Percentiles rank a stretch among this genome's conserved stretches.
Evolutionary conservation across 2,888 invertebrate species (phyloP).

Genomic region (Cabera pusaria): DNA sequence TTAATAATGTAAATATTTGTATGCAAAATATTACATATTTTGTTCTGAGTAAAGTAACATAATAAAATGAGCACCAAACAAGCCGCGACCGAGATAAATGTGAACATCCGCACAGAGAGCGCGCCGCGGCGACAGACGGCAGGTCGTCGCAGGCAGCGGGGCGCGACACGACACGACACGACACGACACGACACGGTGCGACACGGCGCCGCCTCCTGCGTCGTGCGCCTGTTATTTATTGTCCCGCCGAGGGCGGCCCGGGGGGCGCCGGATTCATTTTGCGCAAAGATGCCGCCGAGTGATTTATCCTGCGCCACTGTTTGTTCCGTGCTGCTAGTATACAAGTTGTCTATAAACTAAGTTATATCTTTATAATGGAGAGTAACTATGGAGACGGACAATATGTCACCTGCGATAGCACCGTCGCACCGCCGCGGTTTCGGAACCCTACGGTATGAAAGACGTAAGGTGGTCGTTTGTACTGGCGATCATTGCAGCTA

Average conservation of each 20-base stretch:
- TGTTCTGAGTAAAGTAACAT: too few relatives aligned
- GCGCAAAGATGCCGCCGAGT: slow-evolving; percentile 11
- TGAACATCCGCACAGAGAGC: not conserved
- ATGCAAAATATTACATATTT: too few relatives aligned
- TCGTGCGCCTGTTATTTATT: slow-evolving; percentile 7
- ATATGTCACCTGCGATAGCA: too few relatives aligned
- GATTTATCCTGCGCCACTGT: slow-evolving; percentile 14
- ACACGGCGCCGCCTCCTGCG: not conserved
- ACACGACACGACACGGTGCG: slow-evolving; percentile 1
- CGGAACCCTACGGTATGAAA: too few relatives aligned
- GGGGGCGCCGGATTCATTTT: slow-evolving; percentile 7
- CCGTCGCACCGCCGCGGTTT: too few relatives aligned
- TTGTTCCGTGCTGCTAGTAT: too few relatives aligned
- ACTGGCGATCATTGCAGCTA: too few relatives aligned
- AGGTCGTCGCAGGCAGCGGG: not conserved
- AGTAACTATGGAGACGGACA: too few relatives aligned
- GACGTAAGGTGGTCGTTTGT: too few relatives aligned
- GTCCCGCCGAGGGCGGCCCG: slow-evolving; percentile 1
- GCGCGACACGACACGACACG: slow-evolving; percentile 2
- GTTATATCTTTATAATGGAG: too few relatives aligned
- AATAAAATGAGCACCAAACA: slow-evolving; percentile 3
- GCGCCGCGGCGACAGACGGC: not conserved
- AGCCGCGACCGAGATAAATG: slow-evolving; percentile 6
- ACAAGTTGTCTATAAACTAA: too few relatives aligned
- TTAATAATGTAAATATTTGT: too few relatives aligned